These are phyloP conservation scores for Lagodon rhomboides DNA, from an alignment of 2,797 vertebrate species.

Conservation along the genomic window DNA sequence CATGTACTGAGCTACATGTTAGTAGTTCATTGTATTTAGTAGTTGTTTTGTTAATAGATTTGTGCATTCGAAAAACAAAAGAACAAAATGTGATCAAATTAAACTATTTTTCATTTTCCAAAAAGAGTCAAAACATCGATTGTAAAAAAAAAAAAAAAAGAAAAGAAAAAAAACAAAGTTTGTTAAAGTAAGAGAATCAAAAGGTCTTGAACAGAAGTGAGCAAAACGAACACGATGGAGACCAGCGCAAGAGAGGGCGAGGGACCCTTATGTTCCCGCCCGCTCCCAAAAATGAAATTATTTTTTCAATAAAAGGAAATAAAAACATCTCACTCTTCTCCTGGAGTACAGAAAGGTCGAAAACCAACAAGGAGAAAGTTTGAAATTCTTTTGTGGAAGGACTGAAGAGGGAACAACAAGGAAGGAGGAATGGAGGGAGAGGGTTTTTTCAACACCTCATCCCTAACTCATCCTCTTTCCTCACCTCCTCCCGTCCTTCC, in stretches of 20 bases:
- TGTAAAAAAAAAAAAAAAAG: constrained; percentile 41
- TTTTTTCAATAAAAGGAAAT: constrained; percentile 54
- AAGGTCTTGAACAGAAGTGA: constrained; percentile 81
- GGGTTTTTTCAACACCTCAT: neutral
- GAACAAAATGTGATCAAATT: constrained; percentile 52
- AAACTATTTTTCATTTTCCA: constrained; percentile 43
- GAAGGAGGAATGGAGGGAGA: neutral
- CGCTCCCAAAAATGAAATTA: constrained; percentile 73
- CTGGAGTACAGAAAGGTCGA: constrained; percentile 38
- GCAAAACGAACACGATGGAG: constrained; percentile 84
- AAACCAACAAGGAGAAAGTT: constrained; percentile 17
- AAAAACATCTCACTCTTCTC: constrained; percentile 53
- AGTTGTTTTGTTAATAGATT: constrained; percentile 70
- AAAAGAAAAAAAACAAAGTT: constrained; percentile 12
- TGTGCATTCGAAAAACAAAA: constrained; percentile 72
- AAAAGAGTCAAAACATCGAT: constrained; percentile 59
- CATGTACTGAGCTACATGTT: constrained; percentile 72
- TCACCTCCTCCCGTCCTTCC: neutral
- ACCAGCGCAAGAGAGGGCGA: constrained; percentile 84
- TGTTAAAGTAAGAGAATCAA: constrained; percentile 50
- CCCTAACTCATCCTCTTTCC: neutral
- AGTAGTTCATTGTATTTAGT: constrained; percentile 74
- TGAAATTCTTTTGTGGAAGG: constrained; percentile 1
- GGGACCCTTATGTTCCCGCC: constrained; percentile 70
- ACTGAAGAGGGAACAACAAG: neutral